Evolutionary conservation across 2,888 invertebrate species (phyloP).

Genomic region (Cosmia trapezina): DNA sequence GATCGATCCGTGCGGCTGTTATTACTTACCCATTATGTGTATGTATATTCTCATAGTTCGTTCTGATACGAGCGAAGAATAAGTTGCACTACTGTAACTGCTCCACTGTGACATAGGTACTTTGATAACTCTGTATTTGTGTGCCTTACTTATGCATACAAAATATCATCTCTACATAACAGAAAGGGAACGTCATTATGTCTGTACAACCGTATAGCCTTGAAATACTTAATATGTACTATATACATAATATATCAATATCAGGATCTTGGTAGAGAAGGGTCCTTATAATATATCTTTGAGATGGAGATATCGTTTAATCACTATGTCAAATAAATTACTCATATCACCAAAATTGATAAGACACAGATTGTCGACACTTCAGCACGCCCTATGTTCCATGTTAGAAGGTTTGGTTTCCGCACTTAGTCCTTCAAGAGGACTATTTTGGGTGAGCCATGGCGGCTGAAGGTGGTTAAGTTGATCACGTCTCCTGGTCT

Average conservation of each 20-base stretch:
- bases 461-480: too few relatives aligned
- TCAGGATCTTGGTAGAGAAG: background rate
- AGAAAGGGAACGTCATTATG: slow-evolving; percentile 62
- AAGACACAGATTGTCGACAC: background rate
- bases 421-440: too few relatives aligned
- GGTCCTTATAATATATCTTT: slow-evolving; percentile 13
- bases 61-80: background rate
- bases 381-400: background rate
- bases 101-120: slow-evolving; percentile 63
- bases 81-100: slow-evolving; percentile 17
- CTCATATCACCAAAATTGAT: background rate
- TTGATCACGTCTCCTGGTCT: too few relatives aligned
- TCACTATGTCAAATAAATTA: background rate
- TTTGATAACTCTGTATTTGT: slow-evolving; percentile 72
- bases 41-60: too few relatives aligned
- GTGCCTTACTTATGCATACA: slow-evolving; percentile 74
- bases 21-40: background rate
- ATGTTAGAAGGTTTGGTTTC: too few relatives aligned
- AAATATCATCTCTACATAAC: slow-evolving; percentile 70
- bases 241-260: slow-evolving; percentile 14
- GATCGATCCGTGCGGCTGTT: too few relatives aligned
- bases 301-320: background rate
- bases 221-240: slow-evolving; percentile 54
- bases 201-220: slow-evolving; percentile 50
- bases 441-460: too few relatives aligned